phyloP scores from a whole-genome alignment of 1,140 invertebrate species.

The Latrodectus geometricus region DNA sequence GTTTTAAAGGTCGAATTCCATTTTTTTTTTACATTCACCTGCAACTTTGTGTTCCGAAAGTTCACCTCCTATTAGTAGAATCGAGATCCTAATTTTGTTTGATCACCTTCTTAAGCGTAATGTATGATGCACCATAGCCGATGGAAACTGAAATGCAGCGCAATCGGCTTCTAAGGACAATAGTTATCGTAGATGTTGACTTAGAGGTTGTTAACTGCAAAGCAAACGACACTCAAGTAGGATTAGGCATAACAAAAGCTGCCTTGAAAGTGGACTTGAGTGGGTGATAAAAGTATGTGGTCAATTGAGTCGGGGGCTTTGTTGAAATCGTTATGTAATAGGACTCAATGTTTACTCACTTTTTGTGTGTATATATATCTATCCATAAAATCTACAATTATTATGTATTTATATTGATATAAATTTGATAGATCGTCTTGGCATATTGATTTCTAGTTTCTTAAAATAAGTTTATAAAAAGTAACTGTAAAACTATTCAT shows the following conservation, averaged over 20 bases:
- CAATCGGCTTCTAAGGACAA: no score
- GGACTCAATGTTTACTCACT: no score
- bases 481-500: no score
- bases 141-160: not conserved
- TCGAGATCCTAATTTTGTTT: not conserved
- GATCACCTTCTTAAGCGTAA: not conserved
- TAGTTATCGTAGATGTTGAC: not conserved
- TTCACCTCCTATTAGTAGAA: not conserved
- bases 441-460: no score
- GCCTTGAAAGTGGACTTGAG: not conserved
- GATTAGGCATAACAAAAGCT: not conserved
- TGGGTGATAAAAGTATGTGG: not conserved
- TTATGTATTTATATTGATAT: no score
- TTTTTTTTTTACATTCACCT: not conserved
- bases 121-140: not conserved
- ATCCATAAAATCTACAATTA: no score
- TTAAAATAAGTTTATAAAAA: no score
- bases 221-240: not conserved
- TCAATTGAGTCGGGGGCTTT: no score
- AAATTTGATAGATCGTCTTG: no score
- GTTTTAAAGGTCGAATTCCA: not conserved
- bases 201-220: not conserved
- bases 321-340: no score
- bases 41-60: not conserved
- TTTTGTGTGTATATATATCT: no score